phyloP scores from a whole-genome alignment of 2,113 vertebrate genomes.

The Cyprinus carpio region DNA sequence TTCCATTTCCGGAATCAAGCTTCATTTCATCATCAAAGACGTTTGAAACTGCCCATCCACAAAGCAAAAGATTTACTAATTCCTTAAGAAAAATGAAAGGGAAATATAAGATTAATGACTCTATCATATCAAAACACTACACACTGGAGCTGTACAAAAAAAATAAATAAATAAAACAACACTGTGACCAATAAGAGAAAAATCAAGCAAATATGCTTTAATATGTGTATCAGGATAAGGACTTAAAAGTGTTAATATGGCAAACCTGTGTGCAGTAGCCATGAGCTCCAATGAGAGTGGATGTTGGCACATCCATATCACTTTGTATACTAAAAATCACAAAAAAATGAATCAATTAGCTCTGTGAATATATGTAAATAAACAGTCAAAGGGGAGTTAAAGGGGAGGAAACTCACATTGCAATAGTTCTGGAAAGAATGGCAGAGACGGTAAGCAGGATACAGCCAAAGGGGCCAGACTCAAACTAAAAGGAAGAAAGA shows the following conservation, averaged over 20 bases:
- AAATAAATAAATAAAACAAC: too few species aligned
- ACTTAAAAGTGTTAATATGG: neutral
- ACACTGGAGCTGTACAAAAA: neutral
- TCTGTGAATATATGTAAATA: neutral
- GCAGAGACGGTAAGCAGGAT: slow-evolving; percentile 87
- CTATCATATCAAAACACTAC: neutral
- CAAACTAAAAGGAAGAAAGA: slow-evolving; percentile 78
- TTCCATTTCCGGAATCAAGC: slow-evolving; percentile 88
- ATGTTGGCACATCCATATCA: slow-evolving; percentile 88
- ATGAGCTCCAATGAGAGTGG: slow-evolving; percentile 86
- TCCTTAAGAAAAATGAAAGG: slow-evolving; percentile 74
- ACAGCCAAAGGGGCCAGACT: slow-evolving; percentile 83
- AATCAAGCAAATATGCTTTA: neutral
- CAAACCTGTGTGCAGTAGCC: slow-evolving; percentile 95
- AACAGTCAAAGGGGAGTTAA: neutral
- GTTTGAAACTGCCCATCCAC: slow-evolving; percentile 88
- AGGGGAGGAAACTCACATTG: slow-evolving; percentile 76
- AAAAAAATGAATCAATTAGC: neutral
- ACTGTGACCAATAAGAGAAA: neutral
- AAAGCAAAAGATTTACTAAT: slow-evolving; percentile 90
- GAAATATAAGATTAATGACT: neutral
- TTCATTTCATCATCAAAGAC: slow-evolving; percentile 88
- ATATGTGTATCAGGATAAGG: neutral
- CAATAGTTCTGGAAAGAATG: slow-evolving; percentile 85
- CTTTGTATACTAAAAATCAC: slow-evolving; percentile 78